Evolutionary conservation across 2,797 vertebrate species (phyloP), one percentile per base, ranked within the genome.

Genomic region (Acanthornis magna): DNA sequence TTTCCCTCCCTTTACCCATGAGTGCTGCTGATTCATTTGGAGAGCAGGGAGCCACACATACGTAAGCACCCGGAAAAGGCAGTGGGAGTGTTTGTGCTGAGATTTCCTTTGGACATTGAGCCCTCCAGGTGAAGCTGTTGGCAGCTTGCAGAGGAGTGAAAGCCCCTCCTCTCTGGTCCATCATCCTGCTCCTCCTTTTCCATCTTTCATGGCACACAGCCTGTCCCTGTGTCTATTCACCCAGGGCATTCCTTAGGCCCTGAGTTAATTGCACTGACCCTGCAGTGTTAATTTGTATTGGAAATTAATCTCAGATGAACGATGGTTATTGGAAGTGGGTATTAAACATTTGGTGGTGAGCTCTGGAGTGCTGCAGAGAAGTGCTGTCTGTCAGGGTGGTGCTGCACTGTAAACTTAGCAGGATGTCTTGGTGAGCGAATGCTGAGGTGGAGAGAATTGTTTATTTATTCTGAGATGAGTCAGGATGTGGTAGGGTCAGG

Each of bases 201-300:
- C 36, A 32, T 14, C 40, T 45, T 19, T 61, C 4, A 0, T 2
- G n/a, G 53, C 21, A 40, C 1, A 1, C 16, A 17, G 6, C 2
- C 32, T 5, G 4, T 23, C 27, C 45, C 34, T 47, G 10, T 7
- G 7, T 10, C 0, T 5, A 8, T 26, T 25, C 40, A 42, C 25
- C 20, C 32, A 25, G 13, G 2, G 13, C 6, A 0, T 9, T 42
- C 77, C 65, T 70, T 6, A 17, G 11, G 53, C 15, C 13, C 36
- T 16, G 13, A 66, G 58, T 40, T 27, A 29, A 55, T 73, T 85
- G n/a, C n/a, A 77, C 36, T 77, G 61, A 20, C 43, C 14, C 16
- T 36, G 4, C 30, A n/a, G 36, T 26, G 21, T 54, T 70, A 58
- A 76, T 70, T 78, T 10, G 2, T 2, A 2, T 8, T 19, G 58